Conservation (phyloP, 35 echinoderm and acorn worm genomes). For the Chiridota heheva region DNA sequence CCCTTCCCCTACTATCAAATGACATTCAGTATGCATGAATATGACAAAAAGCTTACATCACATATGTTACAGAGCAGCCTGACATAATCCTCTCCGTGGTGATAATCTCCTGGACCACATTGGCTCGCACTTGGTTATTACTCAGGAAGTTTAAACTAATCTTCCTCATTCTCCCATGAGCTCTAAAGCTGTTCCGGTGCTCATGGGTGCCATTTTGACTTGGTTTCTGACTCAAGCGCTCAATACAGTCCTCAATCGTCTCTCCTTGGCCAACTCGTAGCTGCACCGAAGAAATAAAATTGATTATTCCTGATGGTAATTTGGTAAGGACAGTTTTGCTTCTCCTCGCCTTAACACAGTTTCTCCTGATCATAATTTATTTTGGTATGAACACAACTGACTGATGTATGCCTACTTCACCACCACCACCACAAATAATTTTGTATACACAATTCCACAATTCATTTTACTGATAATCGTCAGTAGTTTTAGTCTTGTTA, state of each 20-base stretch:
- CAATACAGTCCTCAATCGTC: conserved; percentile 91
- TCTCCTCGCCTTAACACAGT: no score
- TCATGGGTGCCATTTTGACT: background rate
- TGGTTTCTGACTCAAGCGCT: conserved; percentile 51
- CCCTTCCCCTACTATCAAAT: no score
- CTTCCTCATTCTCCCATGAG: conserved; percentile 36
- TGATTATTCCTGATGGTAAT: no score
- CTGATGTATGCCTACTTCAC: no score
- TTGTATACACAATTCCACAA: no score
- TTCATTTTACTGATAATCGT: no score
- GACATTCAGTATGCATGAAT: no score
- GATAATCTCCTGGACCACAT: conserved; percentile 90
- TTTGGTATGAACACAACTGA: no score
- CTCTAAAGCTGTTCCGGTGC: background rate
- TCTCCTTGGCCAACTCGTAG: conserved; percentile 87
- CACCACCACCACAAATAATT: no score
- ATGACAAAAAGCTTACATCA: conserved; percentile 58
- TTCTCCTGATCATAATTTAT: no score
- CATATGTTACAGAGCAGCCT: conserved; percentile 75
- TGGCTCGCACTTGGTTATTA: conserved; percentile 91
- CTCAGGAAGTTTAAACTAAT: conserved; percentile 92
- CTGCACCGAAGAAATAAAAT: conserved; percentile 40
- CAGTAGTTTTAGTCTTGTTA: no score
- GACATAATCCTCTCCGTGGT: conserved; percentile 91
- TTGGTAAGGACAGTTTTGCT: no score